Conservation (phyloP, 2,888 invertebrate genomes). For the Nomada ferruginata region DNA sequence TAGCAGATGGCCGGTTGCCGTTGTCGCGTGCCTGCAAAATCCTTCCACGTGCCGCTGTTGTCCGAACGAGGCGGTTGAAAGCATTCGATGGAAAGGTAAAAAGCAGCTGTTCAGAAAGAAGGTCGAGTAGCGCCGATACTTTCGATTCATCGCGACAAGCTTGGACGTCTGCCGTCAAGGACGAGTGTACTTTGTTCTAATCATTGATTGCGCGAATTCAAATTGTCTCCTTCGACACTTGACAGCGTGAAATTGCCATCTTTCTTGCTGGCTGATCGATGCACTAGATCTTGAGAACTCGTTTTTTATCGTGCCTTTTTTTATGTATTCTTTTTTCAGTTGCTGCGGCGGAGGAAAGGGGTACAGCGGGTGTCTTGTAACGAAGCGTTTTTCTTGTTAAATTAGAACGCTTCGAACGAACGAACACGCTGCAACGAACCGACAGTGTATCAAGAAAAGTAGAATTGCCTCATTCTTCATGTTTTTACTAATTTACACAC, state of each 20-base stretch:
- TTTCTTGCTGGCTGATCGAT: neutral
- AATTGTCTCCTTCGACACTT: neutral
- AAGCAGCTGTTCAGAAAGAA: neutral
- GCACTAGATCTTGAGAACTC: too few relatives aligned
- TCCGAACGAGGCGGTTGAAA: neutral
- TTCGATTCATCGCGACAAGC: slow-evolving; percentile 18
- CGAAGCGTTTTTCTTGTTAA: too few relatives aligned
- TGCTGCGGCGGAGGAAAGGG: too few relatives aligned
- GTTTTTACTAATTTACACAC: too few relatives aligned
- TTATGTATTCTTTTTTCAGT: too few relatives aligned
- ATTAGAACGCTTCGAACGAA: too few relatives aligned
- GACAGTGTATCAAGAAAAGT: too few relatives aligned
- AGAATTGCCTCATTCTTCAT: too few relatives aligned
- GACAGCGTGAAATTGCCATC: neutral
- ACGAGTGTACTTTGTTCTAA: neutral
- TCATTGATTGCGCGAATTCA: slow-evolving; percentile 3
- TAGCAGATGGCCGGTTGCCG: slow-evolving; percentile 27
- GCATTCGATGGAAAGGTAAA: neutral
- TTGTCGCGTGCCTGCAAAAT: slow-evolving; percentile 10
- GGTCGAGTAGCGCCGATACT: slow-evolving; percentile 1
- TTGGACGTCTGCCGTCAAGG: neutral
- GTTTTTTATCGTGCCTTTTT: too few relatives aligned
- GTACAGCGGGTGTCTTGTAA: too few relatives aligned
- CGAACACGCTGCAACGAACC: too few relatives aligned
- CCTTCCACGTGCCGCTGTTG: neutral